These are phyloP conservation scores for Sipha flava DNA, from an alignment of 1,140 invertebrate genomes.

Conservation along the genomic window DNA sequence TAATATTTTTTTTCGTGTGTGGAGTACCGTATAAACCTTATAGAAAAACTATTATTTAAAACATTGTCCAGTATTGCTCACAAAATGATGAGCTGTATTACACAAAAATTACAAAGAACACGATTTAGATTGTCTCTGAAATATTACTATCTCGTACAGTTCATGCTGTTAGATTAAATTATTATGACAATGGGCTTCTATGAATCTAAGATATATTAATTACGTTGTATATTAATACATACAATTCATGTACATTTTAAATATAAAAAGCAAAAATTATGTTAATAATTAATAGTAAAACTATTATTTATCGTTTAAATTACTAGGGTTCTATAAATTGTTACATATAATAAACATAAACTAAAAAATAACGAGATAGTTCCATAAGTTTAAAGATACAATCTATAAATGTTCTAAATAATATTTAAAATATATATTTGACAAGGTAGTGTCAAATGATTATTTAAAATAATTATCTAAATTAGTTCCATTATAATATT, in stretches of 20 bases:
- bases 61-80: neutral
- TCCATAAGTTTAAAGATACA: conserved; percentile 10
- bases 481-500: no score
- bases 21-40: no score
- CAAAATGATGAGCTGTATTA: neutral
- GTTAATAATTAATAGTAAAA: no score
- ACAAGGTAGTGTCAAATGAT: neutral
- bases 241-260: no score
- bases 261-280: no score
- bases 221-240: neutral
- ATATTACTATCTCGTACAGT: conserved; percentile 20
- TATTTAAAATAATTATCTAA: neutral
- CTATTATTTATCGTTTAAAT: no score
- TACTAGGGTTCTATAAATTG: no score
- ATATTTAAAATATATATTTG: neutral
- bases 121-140: conserved; percentile 5
- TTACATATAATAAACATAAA: neutral
- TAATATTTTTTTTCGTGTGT: neutral
- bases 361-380: conserved; percentile 1
- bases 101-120: conserved; percentile 10
- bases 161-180: neutral
- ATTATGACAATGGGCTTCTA: neutral
- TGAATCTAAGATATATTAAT: neutral
- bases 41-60: neutral
- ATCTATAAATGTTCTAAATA: neutral